Conservation (phyloP, 1,140 invertebrate genomes). For the Lepidurus packardi region DNA sequence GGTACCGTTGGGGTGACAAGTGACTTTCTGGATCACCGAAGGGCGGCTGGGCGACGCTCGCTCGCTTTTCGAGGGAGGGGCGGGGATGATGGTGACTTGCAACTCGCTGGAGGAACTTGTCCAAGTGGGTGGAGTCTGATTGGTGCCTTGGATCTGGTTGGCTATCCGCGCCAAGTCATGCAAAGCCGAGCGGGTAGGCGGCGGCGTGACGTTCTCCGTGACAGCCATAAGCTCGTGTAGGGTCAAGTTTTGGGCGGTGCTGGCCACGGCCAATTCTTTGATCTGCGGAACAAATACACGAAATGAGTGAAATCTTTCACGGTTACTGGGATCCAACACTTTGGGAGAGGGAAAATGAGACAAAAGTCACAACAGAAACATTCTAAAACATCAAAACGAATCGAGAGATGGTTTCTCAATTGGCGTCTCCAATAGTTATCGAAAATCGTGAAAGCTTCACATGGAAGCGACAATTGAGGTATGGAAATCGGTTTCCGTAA, state of each 20-base stretch:
- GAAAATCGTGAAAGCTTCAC: too few species aligned
- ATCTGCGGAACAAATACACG: neutral
- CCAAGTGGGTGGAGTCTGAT: neutral
- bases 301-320: neutral
- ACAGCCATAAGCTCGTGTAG: constrained; percentile 29
- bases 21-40: constrained; percentile 30
- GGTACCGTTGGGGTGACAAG: neutral
- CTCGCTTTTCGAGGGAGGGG: neutral
- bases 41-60: constrained; percentile 9
- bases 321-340: too few species aligned
- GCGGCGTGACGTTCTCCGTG: neutral
- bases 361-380: too few species aligned
- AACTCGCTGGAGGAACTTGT: constrained; percentile 11
- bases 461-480: too few species aligned
- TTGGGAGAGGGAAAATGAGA: too few species aligned
- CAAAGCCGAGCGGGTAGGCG: constrained; percentile 30
- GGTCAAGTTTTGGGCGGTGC: constrained; percentile 26
- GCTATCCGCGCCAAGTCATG: constrained; percentile 33
- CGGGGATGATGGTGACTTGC: constrained; percentile 23
- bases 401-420: too few species aligned
- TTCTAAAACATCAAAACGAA: too few species aligned
- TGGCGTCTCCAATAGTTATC: too few species aligned
- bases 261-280: neutral
- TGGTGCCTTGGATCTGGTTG: constrained; percentile 23
- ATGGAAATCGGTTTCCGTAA: too few species aligned